Conservation (phyloP, 2,888 invertebrate species). For the Gastrophysa polygoni region DNA sequence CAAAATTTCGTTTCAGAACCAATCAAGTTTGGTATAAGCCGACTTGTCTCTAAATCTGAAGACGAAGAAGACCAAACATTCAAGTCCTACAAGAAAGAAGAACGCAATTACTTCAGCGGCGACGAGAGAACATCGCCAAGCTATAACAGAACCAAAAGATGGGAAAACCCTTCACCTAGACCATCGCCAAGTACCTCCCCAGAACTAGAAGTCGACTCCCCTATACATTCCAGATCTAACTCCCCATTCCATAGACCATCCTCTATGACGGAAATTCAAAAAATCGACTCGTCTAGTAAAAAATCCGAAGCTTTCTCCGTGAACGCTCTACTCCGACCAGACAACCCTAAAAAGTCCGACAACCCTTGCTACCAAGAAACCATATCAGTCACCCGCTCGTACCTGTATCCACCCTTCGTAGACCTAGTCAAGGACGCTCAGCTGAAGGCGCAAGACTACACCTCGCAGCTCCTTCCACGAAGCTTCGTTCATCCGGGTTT, state of each 20-base stretch:
- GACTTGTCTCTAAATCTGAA: constrained; percentile 71
- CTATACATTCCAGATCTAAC: constrained; percentile 63
- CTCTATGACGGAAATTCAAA: constrained; percentile 58
- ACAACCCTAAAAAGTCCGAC: constrained; percentile 64
- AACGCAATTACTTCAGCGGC: constrained; percentile 64
- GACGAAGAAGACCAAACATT: constrained; percentile 67
- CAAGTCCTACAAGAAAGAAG: constrained; percentile 58
- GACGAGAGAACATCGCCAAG: constrained; percentile 58
- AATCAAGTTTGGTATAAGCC: constrained; percentile 84
- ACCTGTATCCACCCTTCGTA: constrained; percentile 69
- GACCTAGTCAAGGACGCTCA: constrained; percentile 67
- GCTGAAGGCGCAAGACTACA: constrained; percentile 55
- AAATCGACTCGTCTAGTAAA: constrained; percentile 61
- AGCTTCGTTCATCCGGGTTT: constrained; percentile 63
- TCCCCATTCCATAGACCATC: constrained; percentile 60
- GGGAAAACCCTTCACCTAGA: constrained; percentile 52
- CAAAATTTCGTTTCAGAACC: constrained; percentile 68
- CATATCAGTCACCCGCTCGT: constrained; percentile 62
- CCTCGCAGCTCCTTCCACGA: constrained; percentile 55
- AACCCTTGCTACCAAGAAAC: constrained; percentile 49
- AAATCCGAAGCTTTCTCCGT: constrained; percentile 86
- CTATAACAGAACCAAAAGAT: constrained; percentile 42
- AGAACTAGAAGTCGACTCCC: constrained; percentile 78
- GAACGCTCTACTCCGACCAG: constrained; percentile 80
- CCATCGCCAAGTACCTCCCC: constrained; percentile 65